Evolutionary conservation across 2,113 vertebrate species (phyloP).

Genomic region (Chunga burmeisteri): DNA sequence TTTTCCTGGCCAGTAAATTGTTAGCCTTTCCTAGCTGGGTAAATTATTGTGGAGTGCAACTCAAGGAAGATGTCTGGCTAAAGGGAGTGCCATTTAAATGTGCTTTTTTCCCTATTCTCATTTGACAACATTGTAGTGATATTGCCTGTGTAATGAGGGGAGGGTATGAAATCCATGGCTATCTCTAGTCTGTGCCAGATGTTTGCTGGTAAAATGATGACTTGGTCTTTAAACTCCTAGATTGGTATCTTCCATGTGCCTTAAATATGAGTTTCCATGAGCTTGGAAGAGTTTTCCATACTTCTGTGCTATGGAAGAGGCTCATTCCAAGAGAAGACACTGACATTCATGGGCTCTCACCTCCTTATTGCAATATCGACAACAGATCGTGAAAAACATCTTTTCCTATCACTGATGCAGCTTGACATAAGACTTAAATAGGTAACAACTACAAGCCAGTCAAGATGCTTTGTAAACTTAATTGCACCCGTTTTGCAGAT

Average conservation of each 20-base stretch:
- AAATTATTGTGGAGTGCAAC: background rate
- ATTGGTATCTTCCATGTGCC: fast-evolving
- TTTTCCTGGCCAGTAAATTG: background rate
- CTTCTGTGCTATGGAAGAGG: background rate
- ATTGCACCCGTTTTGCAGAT: background rate
- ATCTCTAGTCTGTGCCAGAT: background rate
- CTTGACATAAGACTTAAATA: background rate
- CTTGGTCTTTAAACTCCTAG: background rate
- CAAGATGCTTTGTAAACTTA: background rate
- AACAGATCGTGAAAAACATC: background rate
- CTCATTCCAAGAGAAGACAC: background rate
- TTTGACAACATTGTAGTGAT: background rate
- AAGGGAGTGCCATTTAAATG: background rate
- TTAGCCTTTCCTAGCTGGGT: background rate
- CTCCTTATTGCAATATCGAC: background rate
- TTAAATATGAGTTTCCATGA: background rate
- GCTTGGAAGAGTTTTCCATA: background rate
- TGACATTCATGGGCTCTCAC: fast-evolving
- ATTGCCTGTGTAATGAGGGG: background rate
- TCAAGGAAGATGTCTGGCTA: background rate
- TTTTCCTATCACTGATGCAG: background rate
- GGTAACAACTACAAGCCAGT: background rate
- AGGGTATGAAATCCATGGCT: background rate
- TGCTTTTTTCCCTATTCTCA: background rate
- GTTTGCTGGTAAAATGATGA: background rate